Evolutionary conservation across 2,113 vertebrate genomes (phyloP), one percentile per base, ranked within the genome.

Genomic region (Vicugna pacos): DNA sequence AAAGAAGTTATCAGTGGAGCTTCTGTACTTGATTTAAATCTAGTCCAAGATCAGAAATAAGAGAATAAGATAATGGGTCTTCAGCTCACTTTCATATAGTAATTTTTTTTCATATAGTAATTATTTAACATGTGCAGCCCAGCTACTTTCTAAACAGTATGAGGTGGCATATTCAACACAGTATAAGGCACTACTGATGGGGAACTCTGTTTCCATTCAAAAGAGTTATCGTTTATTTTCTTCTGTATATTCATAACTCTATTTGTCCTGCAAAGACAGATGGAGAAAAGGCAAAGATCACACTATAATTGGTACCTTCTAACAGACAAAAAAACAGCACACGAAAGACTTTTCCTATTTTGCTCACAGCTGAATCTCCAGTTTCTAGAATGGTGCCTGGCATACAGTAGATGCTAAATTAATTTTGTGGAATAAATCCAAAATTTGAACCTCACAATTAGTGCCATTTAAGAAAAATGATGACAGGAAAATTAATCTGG

Each of bases 101-200:
- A 67, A 64, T 94, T 73, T 79, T 48, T 94, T 94, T 93, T 93
- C 12, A 54, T 48, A n/a, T 80, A 69, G 77, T 54, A 67, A 64
- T 94, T 73, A 83, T 48, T 88, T 94, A 92, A 79, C 2, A 65
- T 38, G 50, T n/a, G 62, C 2, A 48, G n/a, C 15, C 42, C 17
- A 54, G 17, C 3, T 91, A 50, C 62, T 92, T 83, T 42, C 38
- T 82, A 58, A 58, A 70, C 73, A 88, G 52, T 73, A 88, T 26
- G 60, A 97, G 1, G 28, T 16, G 10, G 12, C 8, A 46, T 30
- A 56, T 50, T 91, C 32, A 70, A 50, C 42, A 67, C 0, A 50
- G 30, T 24, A 38, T 65, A 58, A 88, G 62, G 42, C 6, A 80
- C 7, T 81, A n/a, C 14, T 75, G 10, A 65, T 38, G 24, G 19